Evolutionary conservation across 2,797 vertebrate species (phyloP).

Genomic region (Paratrypauchen microcephalus): DNA sequence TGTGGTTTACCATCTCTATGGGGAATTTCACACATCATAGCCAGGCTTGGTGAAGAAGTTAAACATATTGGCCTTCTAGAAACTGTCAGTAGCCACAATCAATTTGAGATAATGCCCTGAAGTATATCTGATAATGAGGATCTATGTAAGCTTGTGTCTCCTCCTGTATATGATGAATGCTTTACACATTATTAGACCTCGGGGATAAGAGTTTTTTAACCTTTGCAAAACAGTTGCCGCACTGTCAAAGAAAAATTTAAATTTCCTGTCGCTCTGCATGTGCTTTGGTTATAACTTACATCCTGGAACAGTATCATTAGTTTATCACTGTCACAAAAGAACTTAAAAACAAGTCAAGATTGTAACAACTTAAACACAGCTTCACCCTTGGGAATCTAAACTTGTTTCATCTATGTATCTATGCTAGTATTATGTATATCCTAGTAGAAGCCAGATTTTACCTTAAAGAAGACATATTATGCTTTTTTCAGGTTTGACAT

Average conservation of each 20-base stretch:
- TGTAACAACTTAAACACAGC: too few relatives aligned
- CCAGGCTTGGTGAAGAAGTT: conserved; percentile 22
- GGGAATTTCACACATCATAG: conserved; percentile 73
- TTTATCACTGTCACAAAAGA: neutral
- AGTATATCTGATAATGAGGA: neutral
- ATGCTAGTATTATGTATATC: too few relatives aligned
- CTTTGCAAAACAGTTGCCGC: neutral
- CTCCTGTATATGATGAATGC: neutral
- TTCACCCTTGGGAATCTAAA: too few relatives aligned
- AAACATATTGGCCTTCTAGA: neutral
- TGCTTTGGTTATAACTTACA: conserved; percentile 12
- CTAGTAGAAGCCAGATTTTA: too few relatives aligned
- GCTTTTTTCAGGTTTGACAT: too few relatives aligned
- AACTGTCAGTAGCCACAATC: neutral
- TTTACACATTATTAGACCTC: neutral
- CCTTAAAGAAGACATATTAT: too few relatives aligned
- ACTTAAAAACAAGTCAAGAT: neutral
- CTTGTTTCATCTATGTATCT: too few relatives aligned
- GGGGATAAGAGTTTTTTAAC: neutral
- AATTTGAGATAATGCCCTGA: neutral
- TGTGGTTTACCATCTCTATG: conserved; percentile 58
- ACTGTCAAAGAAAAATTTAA: conserved; percentile 12
- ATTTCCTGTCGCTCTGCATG: conserved; percentile 9
- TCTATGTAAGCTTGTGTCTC: neutral
- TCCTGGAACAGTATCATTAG: conserved; percentile 22